Conservation (phyloP, 92 coral and sea anemone genomes). For the Paragorgia papillata region DNA sequence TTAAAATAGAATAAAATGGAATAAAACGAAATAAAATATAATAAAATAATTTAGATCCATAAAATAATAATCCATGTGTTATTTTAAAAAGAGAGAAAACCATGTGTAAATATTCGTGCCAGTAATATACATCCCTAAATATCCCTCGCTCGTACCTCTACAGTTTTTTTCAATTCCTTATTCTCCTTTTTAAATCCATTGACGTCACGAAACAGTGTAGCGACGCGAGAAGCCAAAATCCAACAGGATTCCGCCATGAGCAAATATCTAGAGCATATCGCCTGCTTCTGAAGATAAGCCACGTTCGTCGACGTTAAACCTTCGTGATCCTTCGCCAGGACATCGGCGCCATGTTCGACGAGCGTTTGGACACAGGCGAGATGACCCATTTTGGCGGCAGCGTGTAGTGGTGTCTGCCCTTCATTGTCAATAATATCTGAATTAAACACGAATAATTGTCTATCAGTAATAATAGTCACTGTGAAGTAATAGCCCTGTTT, state of each 20-base stretch:
- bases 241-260: slow-evolving; percentile 90
- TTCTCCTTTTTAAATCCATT: slow-evolving; percentile 72
- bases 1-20: no score
- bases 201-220: slow-evolving; percentile 66
- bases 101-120: no score
- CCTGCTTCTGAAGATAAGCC: slow-evolving; percentile 84
- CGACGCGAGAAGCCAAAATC: slow-evolving; percentile 74
- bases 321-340: slow-evolving; percentile 75
- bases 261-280: slow-evolving; percentile 85
- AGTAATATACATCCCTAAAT: no score
- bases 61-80: no score
- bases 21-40: no score
- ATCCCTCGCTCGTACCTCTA: slow-evolving; percentile 65
- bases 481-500: no score
- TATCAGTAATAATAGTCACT: no score
- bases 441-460: background rate
- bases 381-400: slow-evolving; percentile 93
- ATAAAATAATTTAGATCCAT: no score
- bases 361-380: slow-evolving; percentile 81
- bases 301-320: slow-evolving; percentile 80
- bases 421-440: slow-evolving; percentile 67
- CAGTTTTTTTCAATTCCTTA: slow-evolving; percentile 66
- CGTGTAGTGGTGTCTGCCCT: slow-evolving; percentile 84
- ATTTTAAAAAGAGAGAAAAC: no score
- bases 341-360: slow-evolving; percentile 84